Conservation (phyloP, 2,888 invertebrate species). For the Geotrupes spiniger region DNA sequence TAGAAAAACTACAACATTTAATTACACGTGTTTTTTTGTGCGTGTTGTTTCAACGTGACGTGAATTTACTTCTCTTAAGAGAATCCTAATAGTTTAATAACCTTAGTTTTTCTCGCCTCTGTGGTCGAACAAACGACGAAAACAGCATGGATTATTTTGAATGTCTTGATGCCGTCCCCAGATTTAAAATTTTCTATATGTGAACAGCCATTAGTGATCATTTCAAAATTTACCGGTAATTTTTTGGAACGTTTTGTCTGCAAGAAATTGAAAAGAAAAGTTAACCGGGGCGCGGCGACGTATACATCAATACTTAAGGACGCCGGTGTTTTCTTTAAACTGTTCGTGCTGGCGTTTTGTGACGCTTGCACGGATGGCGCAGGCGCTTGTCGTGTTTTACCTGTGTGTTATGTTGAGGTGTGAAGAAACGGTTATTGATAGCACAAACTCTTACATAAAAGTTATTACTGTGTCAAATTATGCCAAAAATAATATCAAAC, state of each 20-base stretch:
- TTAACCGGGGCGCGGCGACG: constrained; percentile 16
- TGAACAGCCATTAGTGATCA: constrained; percentile 56
- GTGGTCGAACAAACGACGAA: constrained; percentile 80
- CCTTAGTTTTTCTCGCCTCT: constrained; percentile 82
- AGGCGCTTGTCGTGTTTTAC: neutral
- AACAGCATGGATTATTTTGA: constrained; percentile 74
- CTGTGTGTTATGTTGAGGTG: neutral
- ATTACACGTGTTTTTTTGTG: too few species aligned
- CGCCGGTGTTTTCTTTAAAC: constrained; percentile 15
- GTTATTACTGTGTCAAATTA: too few species aligned
- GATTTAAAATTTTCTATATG: constrained; percentile 79
- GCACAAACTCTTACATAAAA: too few species aligned
- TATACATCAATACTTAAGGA: constrained; percentile 9
- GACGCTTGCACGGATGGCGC: neutral
- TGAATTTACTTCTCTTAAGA: too few species aligned
- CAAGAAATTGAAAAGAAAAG: constrained; percentile 3
- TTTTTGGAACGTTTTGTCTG: constrained; percentile 12
- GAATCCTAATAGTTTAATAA: neutral
- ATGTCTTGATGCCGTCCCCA: constrained; percentile 57
- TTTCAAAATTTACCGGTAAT: constrained; percentile 8
- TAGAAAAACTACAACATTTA: constrained; percentile 1
- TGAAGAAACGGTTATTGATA: too few species aligned
- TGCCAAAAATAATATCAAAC: too few species aligned
- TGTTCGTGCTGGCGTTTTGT: constrained; percentile 3
- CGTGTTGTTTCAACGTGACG: too few species aligned